phyloP scores from a whole-genome alignment of 2,113 vertebrate genomes.

The Salvelinus alpinus region DNA sequence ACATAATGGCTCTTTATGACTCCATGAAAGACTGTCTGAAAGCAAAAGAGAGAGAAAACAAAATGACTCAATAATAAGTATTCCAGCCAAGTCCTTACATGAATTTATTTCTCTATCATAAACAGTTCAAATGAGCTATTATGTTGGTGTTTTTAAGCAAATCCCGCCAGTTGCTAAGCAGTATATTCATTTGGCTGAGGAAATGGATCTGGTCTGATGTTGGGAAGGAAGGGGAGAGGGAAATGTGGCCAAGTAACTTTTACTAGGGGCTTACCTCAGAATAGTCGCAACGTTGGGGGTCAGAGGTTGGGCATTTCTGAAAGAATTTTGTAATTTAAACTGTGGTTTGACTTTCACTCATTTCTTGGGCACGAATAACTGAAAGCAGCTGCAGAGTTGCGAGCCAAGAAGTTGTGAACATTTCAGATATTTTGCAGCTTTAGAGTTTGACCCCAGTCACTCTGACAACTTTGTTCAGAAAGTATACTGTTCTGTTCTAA shows the following conservation, averaged over 20 bases:
- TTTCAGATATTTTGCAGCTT: constrained; percentile 23
- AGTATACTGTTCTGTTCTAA: not conserved
- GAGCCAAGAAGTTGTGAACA: constrained; percentile 5
- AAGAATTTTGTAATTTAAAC: constrained; percentile 67
- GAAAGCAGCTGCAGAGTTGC: constrained; percentile 68
- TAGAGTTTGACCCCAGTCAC: constrained; percentile 17
- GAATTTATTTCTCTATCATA: constrained; percentile 14
- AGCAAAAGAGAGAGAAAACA: not conserved
- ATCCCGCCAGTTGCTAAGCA: constrained; percentile 43
- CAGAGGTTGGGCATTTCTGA: constrained; percentile 65
- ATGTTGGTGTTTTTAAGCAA: constrained; percentile 48
- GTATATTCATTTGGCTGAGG: constrained; percentile 44
- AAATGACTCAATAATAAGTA: not conserved
- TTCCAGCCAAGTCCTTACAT: not conserved
- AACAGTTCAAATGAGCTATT: constrained; percentile 34
- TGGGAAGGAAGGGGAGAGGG: constrained; percentile 22
- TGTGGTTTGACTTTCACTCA: constrained; percentile 57
- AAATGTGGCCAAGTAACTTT: constrained; percentile 21
- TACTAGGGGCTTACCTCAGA: constrained; percentile 53
- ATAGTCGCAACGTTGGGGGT: constrained; percentile 50
- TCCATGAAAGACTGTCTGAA: not conserved
- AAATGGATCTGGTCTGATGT: constrained; percentile 38
- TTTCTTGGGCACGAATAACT: constrained; percentile 75
- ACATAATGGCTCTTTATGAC: not conserved
- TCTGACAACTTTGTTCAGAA: constrained; percentile 3